Evolutionary conservation across 2,888 invertebrate genomes (phyloP), one percentile per base, ranked within the genome.

Genomic region (Blera fallax): DNA sequence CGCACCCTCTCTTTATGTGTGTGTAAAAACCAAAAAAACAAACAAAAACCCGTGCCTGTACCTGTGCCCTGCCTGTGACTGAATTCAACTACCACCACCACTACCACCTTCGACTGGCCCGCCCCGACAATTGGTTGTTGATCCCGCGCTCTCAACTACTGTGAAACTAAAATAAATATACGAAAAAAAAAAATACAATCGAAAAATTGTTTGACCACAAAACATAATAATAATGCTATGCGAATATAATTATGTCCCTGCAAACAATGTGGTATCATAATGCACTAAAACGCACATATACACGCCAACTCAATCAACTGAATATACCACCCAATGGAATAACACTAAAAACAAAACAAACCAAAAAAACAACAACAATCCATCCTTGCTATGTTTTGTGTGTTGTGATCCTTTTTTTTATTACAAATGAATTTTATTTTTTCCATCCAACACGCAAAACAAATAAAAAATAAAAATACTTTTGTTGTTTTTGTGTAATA

Each of bases 21-120:
- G 64, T 84, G 18, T 52, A 11, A 52, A 65, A 29, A 27, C 27
- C 52, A 64, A 54, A 67, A 64, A 40, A 69, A 54, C 7, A 72
- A 72, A 77, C 62, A 77, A 67, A 79, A 81, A 70, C 73, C 79
- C 64, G 87, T 87, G 77, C 88, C 87, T 87, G 87, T 87, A 88
- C 87, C 85, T 88, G 83, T 87, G 82, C 88, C 87, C 88, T 81
- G 83, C 91, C 92, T 91, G 91, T 90, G 90, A 90, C 89, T 90
- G 85, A 87, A 85, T 87, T 87, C 92, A 92, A 91, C 85, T 91
- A 77, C 91, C 91, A 91, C 92, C 93, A 93, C 94, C 93, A 93
- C 93, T 93, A 93, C 93, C 34, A 74, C 65, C 74, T 87, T 48
- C 83, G 79, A 83, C 84, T 87, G 87, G 87, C 84, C 87, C 79